Percentiles rank a stretch among this genome's conserved stretches.
Conservation (phyloP, 2,888 invertebrate genomes). For the Troides aeacus region DNA sequence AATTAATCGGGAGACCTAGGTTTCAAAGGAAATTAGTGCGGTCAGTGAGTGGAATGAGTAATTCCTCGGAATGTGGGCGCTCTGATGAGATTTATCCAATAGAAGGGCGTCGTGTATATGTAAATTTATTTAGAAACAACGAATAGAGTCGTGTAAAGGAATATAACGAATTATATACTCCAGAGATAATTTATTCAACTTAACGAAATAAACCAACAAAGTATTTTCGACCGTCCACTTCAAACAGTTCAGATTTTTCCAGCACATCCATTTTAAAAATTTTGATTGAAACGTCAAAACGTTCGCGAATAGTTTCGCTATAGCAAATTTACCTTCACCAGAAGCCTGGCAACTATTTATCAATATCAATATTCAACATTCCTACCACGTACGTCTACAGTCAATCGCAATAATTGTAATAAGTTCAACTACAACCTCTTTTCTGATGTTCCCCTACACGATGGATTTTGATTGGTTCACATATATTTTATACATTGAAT, state of each 20-base stretch:
- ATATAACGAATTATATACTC: no score
- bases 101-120: conserved; percentile 11
- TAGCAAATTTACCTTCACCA: not conserved
- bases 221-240: no score
- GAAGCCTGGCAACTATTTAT: not conserved
- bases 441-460: not conserved
- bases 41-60: conserved; percentile 33
- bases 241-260: not conserved
- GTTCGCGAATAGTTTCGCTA: not conserved
- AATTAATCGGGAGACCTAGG: conserved; percentile 34
- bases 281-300: not conserved
- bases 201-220: no score
- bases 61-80: conserved; percentile 2
- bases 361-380: not conserved
- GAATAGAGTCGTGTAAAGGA: not conserved
- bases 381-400: not conserved
- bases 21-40: conserved; percentile 41
- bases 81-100: conserved; percentile 14
- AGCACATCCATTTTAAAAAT: not conserved
- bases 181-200: no score
- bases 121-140: conserved; percentile 1
- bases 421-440: not conserved
- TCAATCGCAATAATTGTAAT: not conserved
- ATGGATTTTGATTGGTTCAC: no score
- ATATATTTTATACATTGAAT: no score